Percentiles rank a stretch among this genome's conserved stretches.
Evolutionary conservation across 1,140 invertebrate species (phyloP).

Genomic region (Trichonephila inaurata): DNA sequence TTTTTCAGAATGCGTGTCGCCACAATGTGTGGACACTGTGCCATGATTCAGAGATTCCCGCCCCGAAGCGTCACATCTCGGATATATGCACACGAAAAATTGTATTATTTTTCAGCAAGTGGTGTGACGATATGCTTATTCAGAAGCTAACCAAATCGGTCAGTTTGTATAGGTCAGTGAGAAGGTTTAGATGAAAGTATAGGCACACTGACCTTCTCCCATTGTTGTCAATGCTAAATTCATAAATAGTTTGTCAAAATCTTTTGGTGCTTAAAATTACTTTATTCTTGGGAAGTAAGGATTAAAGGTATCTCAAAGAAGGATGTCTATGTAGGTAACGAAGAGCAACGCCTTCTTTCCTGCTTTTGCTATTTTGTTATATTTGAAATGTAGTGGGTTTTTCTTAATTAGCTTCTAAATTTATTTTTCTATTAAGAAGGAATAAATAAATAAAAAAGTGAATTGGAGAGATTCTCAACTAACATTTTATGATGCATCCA

Average conservation of each 20-base stretch:
- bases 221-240: neutral
- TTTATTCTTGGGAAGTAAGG: neutral
- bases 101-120: neutral
- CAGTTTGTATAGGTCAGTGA: constrained; percentile 1
- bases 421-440: too few species aligned
- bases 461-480: too few species aligned
- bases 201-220: constrained; percentile 20
- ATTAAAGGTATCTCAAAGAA: neutral
- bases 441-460: too few species aligned
- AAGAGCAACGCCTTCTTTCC: too few species aligned
- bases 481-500: too few species aligned
- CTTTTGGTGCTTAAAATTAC: neutral
- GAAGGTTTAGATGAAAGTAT: neutral
- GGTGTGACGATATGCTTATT: neutral
- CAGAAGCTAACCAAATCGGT: neutral
- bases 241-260: neutral
- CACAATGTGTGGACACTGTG: neutral
- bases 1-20: neutral
- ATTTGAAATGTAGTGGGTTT: too few species aligned
- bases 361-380: too few species aligned
- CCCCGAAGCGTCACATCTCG: too few species aligned
- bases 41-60: neutral
- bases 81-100: neutral
- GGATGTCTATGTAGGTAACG: neutral
- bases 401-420: too few species aligned